These are phyloP conservation scores for Halictus rubicundus DNA, from an alignment of 1,140 invertebrate species.

Conservation along the genomic window DNA sequence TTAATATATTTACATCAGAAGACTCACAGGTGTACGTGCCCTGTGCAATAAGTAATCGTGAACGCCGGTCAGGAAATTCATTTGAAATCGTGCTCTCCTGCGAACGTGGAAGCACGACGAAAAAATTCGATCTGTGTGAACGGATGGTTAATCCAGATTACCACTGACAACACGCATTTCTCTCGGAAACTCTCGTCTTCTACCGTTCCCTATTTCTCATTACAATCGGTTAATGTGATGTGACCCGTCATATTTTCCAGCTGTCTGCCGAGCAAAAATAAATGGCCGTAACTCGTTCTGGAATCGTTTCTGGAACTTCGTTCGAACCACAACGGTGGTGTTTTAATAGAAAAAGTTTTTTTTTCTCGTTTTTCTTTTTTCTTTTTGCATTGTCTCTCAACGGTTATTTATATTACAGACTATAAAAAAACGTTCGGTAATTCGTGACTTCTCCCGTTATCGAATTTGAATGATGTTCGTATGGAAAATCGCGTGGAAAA, in stretches of 20 bases:
- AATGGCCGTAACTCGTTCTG: slow-evolving; percentile 30
- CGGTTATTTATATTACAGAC: slow-evolving; percentile 28
- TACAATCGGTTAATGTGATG: slow-evolving; percentile 21
- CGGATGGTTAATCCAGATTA: slow-evolving; percentile 33
- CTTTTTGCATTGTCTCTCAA: slow-evolving; percentile 20
- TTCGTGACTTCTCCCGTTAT: slow-evolving; percentile 6
- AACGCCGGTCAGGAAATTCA: slow-evolving; percentile 27
- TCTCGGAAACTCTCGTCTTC: neutral
- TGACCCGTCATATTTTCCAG: slow-evolving; percentile 10
- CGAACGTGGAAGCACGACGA: slow-evolving; percentile 32
- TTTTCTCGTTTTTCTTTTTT: neutral
- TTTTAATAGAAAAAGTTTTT: slow-evolving; percentile 23
- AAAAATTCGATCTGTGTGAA: slow-evolving; percentile 8
- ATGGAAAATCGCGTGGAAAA: slow-evolving; percentile 1
- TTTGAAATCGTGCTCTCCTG: slow-evolving; percentile 27
- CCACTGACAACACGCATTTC: neutral
- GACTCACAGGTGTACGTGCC: slow-evolving; percentile 45
- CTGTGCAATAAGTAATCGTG: slow-evolving; percentile 4
- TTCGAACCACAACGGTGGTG: slow-evolving; percentile 15
- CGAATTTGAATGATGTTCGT: neutral
- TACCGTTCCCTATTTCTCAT: neutral
- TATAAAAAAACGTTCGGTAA: slow-evolving; percentile 24
- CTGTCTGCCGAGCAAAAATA: slow-evolving; percentile 23
- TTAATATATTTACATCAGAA: slow-evolving; percentile 43
- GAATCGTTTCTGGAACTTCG: slow-evolving; percentile 1